Percentiles rank a stretch among this genome's conserved stretches.
These are phyloP conservation scores for Hassar affinis DNA, from an alignment of 2,113 vertebrate species.

Conservation along the genomic window DNA sequence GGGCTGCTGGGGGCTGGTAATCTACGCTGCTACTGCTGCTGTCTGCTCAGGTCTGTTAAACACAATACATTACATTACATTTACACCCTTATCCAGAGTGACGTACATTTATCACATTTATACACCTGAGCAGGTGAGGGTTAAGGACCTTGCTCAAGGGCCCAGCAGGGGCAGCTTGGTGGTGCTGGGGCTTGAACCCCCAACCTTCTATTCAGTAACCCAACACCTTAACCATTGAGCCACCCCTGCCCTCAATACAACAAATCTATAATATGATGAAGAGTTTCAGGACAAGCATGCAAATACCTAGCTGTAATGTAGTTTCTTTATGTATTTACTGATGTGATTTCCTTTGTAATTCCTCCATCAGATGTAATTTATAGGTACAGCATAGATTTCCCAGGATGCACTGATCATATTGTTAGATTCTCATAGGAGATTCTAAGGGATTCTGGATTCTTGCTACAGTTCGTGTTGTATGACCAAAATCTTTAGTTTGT, in stretches of 20 bases:
- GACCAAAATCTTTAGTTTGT: neutral
- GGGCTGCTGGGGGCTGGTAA: conserved; percentile 97
- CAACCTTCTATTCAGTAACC: no score
- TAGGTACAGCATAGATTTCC: neutral
- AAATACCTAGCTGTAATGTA: neutral
- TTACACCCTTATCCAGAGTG: no score
- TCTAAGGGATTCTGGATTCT: neutral
- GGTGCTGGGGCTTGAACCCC: no score
- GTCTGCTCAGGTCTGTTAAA: conserved; percentile 75
- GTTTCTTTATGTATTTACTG: no score
- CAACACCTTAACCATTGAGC: no score
- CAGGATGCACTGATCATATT: neutral
- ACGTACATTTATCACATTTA: no score
- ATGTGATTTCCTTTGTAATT: neutral
- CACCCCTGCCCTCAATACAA: no score
- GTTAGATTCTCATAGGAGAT: neutral
- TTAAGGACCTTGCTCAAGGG: no score
- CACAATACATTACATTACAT: no score
- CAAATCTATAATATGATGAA: neutral
- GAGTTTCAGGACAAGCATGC: neutral
- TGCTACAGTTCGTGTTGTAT: neutral
- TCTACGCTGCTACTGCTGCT: conserved; percentile 91
- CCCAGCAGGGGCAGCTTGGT: no score
- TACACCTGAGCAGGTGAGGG: no score
- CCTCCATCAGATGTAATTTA: neutral